Evolutionary conservation across 2,797 vertebrate genomes (phyloP), one percentile per base, ranked within the genome.

Genomic region (Diplodus sargus): DNA sequence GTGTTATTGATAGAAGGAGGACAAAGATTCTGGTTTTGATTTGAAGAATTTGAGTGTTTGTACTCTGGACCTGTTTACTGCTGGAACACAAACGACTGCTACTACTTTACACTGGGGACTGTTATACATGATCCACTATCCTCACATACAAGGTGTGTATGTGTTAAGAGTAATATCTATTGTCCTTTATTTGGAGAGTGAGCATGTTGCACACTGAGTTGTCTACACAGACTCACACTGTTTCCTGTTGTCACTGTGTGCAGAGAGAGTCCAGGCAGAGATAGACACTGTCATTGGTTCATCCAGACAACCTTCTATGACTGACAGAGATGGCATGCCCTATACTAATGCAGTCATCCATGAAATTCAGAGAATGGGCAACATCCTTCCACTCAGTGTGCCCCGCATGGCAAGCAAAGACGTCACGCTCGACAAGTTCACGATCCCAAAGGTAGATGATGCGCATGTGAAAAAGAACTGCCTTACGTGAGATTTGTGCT

Each of bases 51-150:
- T 96, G 81, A 76, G 65, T 12, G 0, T 89, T n/a, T 95, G 96
- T 23, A 2, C 90, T 0, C 0, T 70, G 23, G 97, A 97, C 64
- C 90, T 97, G 47, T 96, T 97, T 82, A 0, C 0, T 1, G 96
- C 95, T 3, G 97, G 96, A 70, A 95, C 91, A 72, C 91, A 94
- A 84, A 93, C 93, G 5, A 92, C 91, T 0, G 54, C 89, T 3
- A 94, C 95, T 0, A 97, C 96, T 0, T 53, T 98, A 39, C 91
- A 85, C 63, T 98, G 97, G 97, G 96, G 81, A 8, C 72, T 98
- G 59, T 84, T 97, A 0, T 97, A 93, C 34, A 95, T 97, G 96
- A 93, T 94, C 23, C 4, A 80, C 2, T 18, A 97, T 58, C 96
- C 96, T 3, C 92, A 96, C 61, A 93, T 97, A 49, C 97, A 98